A percentile compares a stretch with the other conserved stretches of the same genome.
Evolutionary conservation across 2,888 invertebrate genomes (phyloP).

Genomic region (Phymatocera aterrima): DNA sequence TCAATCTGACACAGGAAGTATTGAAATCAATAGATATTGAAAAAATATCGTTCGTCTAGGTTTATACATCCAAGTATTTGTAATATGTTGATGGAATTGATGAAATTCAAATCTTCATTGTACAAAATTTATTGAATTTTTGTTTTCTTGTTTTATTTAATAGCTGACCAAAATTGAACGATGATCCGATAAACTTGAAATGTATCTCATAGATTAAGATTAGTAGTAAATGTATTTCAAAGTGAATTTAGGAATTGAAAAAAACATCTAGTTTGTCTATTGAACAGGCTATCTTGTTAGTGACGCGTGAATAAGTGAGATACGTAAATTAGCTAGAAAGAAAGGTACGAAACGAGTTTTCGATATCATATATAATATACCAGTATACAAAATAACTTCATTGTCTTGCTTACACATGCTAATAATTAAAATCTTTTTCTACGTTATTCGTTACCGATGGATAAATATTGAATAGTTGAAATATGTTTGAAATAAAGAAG

Average conservation of each 20-base stretch:
- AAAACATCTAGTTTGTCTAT: not conserved
- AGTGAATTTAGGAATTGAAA: not conserved
- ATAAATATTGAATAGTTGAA: too few relatives aligned
- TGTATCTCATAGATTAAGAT: too few relatives aligned
- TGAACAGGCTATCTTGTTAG: not conserved
- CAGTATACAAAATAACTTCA: constrained; percentile 30
- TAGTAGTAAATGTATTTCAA: not conserved
- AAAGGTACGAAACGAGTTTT: constrained; percentile 30
- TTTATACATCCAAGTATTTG: not conserved
- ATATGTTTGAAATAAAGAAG: too few relatives aligned
- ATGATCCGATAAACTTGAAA: too few relatives aligned
- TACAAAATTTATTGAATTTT: constrained; percentile 2
- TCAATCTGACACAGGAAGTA: too few relatives aligned
- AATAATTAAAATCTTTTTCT: not conserved
- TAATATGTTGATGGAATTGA: not conserved
- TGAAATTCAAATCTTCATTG: too few relatives aligned
- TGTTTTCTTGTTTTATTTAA: too few relatives aligned
- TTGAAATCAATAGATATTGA: not conserved
- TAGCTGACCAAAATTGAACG: too few relatives aligned
- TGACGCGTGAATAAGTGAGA: not conserved
- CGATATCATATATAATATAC: constrained; percentile 17
- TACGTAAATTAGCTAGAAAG: not conserved
- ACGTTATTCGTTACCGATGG: not conserved
- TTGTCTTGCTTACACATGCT: not conserved
- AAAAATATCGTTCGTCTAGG: not conserved